Conservation (phyloP, 2,797 vertebrate genomes). For the Xerus rutilus region DNA sequence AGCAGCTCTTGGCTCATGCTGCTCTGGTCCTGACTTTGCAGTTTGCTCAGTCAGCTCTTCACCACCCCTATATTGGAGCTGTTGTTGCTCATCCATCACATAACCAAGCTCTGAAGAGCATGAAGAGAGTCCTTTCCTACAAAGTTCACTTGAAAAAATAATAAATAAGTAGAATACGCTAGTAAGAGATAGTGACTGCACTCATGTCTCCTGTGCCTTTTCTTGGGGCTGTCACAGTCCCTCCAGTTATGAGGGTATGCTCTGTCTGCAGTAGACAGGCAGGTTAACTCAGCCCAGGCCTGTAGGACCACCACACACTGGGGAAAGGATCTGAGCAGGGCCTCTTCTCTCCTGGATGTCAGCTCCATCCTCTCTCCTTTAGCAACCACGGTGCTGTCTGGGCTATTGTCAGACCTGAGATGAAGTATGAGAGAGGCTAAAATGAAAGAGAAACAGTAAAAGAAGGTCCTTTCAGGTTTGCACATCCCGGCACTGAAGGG, state of each 20-base stretch:
- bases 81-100: background rate
- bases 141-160: background rate
- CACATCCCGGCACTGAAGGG: background rate
- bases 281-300: background rate
- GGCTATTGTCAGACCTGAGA: background rate
- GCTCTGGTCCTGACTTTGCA: background rate
- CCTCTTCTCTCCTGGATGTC: background rate
- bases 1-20: background rate
- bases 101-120: background rate
- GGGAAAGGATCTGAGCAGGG: background rate
- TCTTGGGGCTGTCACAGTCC: background rate
- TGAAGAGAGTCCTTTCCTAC: background rate
- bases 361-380: background rate
- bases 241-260: rapidly evolving
- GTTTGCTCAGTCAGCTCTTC: background rate
- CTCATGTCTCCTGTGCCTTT: background rate
- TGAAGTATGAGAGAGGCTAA: background rate
- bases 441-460: background rate
- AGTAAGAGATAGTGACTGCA: background rate
- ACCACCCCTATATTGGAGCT: background rate
- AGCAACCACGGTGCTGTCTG: background rate
- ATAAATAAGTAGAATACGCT: background rate
- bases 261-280: background rate
- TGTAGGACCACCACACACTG: no score
- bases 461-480: background rate